These are phyloP conservation scores for Haemorhous mexicanus DNA, from an alignment of 2,113 vertebrate genomes.

Conservation along the genomic window DNA sequence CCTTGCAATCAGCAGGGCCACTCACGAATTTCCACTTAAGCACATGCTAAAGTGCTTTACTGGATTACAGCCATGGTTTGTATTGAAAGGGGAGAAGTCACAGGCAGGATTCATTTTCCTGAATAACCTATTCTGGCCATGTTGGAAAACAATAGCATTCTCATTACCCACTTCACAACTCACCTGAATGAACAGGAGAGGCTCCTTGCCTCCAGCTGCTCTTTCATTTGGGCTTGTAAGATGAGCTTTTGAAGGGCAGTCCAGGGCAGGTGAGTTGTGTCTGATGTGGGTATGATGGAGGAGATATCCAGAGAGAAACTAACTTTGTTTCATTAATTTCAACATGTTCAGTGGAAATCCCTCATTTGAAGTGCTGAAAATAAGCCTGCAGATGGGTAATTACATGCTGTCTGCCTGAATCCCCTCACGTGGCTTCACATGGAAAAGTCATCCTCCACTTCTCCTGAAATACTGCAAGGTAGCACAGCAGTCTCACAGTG, in stretches of 20 bases:
- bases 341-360: fast-evolving
- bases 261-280: background rate
- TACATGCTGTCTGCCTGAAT: background rate
- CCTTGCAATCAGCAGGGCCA: background rate
- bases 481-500: fast-evolving
- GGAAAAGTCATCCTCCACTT: background rate
- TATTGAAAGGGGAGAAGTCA: background rate
- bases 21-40: slow-evolving; percentile 6
- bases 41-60: background rate
- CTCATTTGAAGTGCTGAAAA: background rate
- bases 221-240: background rate
- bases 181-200: slow-evolving; percentile 3
- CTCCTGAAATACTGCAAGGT: background rate
- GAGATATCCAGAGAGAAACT: background rate
- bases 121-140: background rate
- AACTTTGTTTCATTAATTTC: background rate
- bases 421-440: background rate
- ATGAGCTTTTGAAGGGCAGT: background rate
- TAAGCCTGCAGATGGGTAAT: slow-evolving; percentile 7
- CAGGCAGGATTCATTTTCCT: background rate
- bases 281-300: background rate
- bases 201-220: background rate
- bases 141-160: background rate
- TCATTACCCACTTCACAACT: background rate
- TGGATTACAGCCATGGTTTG: background rate